Evolutionary conservation across 2,113 vertebrate species (phyloP).

Genomic region (Triplophysa dalaica): DNA sequence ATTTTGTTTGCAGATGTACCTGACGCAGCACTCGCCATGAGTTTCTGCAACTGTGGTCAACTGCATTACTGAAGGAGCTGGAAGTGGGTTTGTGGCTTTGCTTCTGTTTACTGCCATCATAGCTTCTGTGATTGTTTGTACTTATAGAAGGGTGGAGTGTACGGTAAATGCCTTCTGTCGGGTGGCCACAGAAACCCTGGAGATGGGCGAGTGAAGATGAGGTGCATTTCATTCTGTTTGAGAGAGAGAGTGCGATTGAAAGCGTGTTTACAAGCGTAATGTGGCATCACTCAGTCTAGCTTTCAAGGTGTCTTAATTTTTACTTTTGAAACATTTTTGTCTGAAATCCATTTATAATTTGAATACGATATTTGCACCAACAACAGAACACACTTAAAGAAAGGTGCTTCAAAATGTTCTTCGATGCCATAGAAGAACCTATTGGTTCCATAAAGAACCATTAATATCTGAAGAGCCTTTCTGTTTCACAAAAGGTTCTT

Average conservation of each 20-base stretch:
- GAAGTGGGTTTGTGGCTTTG: slow-evolving; percentile 77
- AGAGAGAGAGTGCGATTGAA: slow-evolving; percentile 19
- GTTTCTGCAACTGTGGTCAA: slow-evolving; percentile 72
- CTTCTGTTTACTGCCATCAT: slow-evolving; percentile 72
- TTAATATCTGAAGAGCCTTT: too few species aligned
- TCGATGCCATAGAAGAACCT: too few species aligned
- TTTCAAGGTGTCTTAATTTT: background rate
- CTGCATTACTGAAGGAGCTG: slow-evolving; percentile 74
- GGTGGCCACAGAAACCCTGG: slow-evolving; percentile 69
- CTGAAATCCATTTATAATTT: background rate
- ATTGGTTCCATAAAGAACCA: too few species aligned
- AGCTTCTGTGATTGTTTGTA: slow-evolving; percentile 70
- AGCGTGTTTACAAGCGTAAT: background rate
- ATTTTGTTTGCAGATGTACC: slow-evolving; percentile 21
- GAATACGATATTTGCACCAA: too few species aligned
- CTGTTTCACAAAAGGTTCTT: too few species aligned
- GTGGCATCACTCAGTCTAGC: background rate
- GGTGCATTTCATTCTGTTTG: slow-evolving; percentile 48
- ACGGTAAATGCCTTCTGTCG: slow-evolving; percentile 74
- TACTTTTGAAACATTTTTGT: background rate
- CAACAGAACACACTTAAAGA: too few species aligned
- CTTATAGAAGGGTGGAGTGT: slow-evolving; percentile 59
- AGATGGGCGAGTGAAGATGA: slow-evolving; percentile 65
- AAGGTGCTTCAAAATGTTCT: too few species aligned
- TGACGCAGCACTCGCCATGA: slow-evolving; percentile 61